Percentiles rank a stretch among this genome's conserved stretches.
Evolutionary conservation across 2,888 invertebrate species (phyloP).

Genomic region (Chironomus riparius): DNA sequence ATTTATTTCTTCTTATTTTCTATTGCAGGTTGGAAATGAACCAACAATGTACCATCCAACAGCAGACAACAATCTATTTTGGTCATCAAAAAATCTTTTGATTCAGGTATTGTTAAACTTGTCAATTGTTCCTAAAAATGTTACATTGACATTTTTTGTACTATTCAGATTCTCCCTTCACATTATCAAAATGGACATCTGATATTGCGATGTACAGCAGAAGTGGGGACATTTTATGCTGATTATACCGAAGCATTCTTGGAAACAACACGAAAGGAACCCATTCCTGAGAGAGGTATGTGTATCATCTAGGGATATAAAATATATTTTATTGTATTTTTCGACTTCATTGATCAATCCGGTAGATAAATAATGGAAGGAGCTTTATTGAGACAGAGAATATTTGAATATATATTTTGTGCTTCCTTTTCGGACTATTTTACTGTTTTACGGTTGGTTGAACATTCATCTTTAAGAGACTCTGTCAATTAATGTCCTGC

Average conservation of each 20-base stretch:
- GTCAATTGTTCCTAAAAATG: background rate
- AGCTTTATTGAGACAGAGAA: too few relatives aligned
- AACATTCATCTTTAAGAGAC: too few relatives aligned
- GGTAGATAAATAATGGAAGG: too few relatives aligned
- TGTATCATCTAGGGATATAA: too few relatives aligned
- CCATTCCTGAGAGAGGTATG: constrained; percentile 34
- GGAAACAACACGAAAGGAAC: constrained; percentile 33
- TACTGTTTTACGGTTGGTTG: too few relatives aligned
- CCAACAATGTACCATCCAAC: constrained; percentile 32
- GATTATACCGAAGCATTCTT: constrained; percentile 33
- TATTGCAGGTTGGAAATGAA: constrained; percentile 32
- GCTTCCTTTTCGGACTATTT: too few relatives aligned
- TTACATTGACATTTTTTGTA: background rate
- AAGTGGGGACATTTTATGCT: constrained; percentile 32
- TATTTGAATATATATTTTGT: too few relatives aligned
- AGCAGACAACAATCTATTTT: constrained; percentile 31
- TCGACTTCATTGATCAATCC: too few relatives aligned
- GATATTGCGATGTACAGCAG: constrained; percentile 32
- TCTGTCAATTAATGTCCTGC: too few relatives aligned
- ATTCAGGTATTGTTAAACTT: constrained; percentile 31
- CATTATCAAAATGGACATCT: constrained; percentile 33
- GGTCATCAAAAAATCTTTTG: constrained; percentile 33
- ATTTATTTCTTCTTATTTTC: constrained; percentile 4
- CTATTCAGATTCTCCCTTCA: constrained; percentile 31
- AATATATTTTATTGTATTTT: background rate